Percentiles rank a stretch among this genome's conserved stretches.
phyloP scores from a whole-genome alignment of 37 sponge, comb jelly and placozoan species.

The Beroe forskalii region DNA sequence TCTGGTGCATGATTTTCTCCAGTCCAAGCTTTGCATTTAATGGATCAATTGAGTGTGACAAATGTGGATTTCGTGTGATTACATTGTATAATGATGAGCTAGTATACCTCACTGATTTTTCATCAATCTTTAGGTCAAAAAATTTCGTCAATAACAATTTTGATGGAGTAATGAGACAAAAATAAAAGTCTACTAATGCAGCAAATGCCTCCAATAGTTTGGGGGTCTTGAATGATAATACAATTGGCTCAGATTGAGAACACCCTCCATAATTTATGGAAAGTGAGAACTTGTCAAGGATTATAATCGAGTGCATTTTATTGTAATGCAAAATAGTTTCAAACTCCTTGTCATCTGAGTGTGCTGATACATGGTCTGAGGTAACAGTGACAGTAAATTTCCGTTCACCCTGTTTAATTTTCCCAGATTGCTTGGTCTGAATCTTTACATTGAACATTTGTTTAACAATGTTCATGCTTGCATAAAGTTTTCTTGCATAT shows the following conservation, averaged over 20 bases:
- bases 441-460: not conserved
- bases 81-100: not conserved
- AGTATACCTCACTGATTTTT: not conserved
- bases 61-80: not conserved
- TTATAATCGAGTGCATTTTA: not conserved
- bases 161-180: not conserved
- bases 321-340: not conserved
- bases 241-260: constrained; percentile 8
- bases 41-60: constrained; percentile 11
- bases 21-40: constrained; percentile 1
- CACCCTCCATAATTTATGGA: not conserved
- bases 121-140: constrained; percentile 6
- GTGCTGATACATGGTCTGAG: not conserved
- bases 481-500: not conserved
- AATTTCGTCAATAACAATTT: constrained; percentile 3
- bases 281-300: not conserved
- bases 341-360: constrained; percentile 26
- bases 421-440: not conserved
- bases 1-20: not conserved
- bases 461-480: not conserved
- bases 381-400: not conserved
- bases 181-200: constrained; percentile 1
- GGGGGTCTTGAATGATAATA: not conserved
- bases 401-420: not conserved
- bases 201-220: constrained; percentile 24